A percentile compares a stretch with the other conserved stretches of the same genome.
These are phyloP conservation scores for Pluvialis apricaria DNA, from an alignment of 2,113 vertebrate species.

Conservation along the genomic window DNA sequence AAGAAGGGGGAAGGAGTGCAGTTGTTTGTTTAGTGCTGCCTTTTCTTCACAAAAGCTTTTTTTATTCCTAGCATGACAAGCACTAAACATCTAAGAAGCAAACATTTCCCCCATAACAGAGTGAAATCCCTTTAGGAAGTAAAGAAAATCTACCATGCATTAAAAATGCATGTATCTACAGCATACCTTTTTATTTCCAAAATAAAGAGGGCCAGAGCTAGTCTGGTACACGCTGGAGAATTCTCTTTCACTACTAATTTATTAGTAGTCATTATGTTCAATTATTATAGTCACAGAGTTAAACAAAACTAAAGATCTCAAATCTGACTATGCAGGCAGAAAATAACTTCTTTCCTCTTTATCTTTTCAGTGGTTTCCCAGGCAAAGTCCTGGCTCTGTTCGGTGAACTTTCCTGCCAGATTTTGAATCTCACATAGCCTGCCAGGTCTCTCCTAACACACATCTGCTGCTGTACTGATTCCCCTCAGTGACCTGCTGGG, in stretches of 20 bases:
- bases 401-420: neutral
- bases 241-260: neutral
- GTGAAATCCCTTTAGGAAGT: neutral
- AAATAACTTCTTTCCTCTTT: neutral
- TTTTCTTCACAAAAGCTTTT: neutral
- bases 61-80: neutral
- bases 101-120: neutral
- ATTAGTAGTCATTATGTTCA: neutral
- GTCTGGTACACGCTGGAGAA: neutral
- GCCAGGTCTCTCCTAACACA: neutral
- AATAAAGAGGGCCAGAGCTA: neutral
- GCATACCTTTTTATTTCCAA: neutral
- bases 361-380: neutral
- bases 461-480: slow-evolving; percentile 21
- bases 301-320: neutral
- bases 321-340: neutral
- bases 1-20: neutral
- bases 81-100: neutral
- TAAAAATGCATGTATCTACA: neutral
- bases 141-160: neutral
- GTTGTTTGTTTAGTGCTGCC: neutral
- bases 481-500: neutral
- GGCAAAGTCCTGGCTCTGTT: neutral
- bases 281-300: neutral
- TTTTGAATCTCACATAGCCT: neutral